These are phyloP conservation scores for Erpetoichthys calabaricus DNA, from an alignment of 2,797 vertebrate genomes.

Conservation along the genomic window DNA sequence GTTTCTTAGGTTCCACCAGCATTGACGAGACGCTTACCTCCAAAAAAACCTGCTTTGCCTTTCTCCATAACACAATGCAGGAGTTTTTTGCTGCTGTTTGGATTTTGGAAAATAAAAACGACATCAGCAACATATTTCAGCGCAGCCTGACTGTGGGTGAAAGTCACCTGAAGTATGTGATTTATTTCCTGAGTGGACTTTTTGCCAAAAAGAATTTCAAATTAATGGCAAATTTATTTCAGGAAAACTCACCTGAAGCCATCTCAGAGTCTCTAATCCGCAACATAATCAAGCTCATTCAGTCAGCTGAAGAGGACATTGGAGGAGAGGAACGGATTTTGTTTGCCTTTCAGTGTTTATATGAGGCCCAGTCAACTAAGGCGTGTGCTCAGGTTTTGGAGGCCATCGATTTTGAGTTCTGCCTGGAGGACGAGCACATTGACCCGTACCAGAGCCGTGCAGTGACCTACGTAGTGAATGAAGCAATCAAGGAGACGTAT, in stretches of 20 bases:
- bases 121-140: conserved; percentile 19
- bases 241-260: conserved; percentile 8
- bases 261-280: no score
- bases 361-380: no score
- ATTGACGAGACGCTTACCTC: conserved; percentile 5
- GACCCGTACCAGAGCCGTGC: no score
- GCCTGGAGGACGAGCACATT: no score
- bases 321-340: conserved; percentile 5
- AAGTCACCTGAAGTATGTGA: conserved; percentile 29
- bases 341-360: conserved; percentile 21
- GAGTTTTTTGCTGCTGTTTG: conserved; percentile 37
- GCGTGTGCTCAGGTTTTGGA: no score
- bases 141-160: conserved; percentile 20
- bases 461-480: no score
- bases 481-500: no score
- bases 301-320: conserved; percentile 6
- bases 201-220: conserved; percentile 9
- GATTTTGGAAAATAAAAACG: conserved; percentile 22
- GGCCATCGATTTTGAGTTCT: no score
- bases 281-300: conserved; percentile 11
- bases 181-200: conserved; percentile 29
- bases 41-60: conserved; percentile 6
- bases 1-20: conserved; percentile 12
- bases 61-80: conserved; percentile 36
- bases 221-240: conserved; percentile 14